Conservation (phyloP, 2,888 invertebrate genomes). For the Perizoma flavofasciatum region DNA sequence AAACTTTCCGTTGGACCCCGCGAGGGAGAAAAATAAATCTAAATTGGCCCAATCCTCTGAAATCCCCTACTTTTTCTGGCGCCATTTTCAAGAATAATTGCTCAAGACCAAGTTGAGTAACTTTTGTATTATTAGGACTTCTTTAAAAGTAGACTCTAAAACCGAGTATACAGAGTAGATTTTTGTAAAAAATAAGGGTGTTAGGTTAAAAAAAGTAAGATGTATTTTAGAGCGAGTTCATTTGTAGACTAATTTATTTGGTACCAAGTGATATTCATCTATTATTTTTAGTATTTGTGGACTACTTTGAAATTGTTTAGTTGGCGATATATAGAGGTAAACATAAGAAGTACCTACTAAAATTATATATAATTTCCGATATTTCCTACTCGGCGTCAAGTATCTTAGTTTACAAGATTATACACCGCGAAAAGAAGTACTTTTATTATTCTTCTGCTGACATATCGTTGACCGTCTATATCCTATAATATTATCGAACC, state of each 20-base stretch:
- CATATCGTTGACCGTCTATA: no score
- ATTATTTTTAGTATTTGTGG: slow-evolving; percentile 9
- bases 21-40: slow-evolving; percentile 81
- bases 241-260: slow-evolving; percentile 54
- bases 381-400: no score
- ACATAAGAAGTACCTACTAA: no score
- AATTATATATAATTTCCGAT: no score
- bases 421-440: no score
- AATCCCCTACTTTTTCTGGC: slow-evolving; percentile 80
- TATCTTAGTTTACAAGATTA: no score
- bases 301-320: no score
- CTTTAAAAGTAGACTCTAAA: slow-evolving; percentile 39
- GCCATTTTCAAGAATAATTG: slow-evolving; percentile 79
- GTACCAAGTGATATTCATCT: slow-evolving; percentile 37
- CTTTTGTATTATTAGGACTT: slow-evolving; percentile 36
- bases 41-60: slow-evolving; percentile 80
- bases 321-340: no score
- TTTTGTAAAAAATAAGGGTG: slow-evolving; percentile 23
- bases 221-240: slow-evolving; percentile 54
- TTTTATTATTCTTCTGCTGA: no score
- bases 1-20: slow-evolving; percentile 65
- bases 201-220: slow-evolving; percentile 55
- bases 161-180: slow-evolving; percentile 1
- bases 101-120: slow-evolving; percentile 69
- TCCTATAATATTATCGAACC: no score